A percentile compares a stretch with the other conserved stretches of the same genome.
Evolutionary conservation across 2,113 vertebrate genomes (phyloP).

Genomic region (Triplophysa dalaica): DNA sequence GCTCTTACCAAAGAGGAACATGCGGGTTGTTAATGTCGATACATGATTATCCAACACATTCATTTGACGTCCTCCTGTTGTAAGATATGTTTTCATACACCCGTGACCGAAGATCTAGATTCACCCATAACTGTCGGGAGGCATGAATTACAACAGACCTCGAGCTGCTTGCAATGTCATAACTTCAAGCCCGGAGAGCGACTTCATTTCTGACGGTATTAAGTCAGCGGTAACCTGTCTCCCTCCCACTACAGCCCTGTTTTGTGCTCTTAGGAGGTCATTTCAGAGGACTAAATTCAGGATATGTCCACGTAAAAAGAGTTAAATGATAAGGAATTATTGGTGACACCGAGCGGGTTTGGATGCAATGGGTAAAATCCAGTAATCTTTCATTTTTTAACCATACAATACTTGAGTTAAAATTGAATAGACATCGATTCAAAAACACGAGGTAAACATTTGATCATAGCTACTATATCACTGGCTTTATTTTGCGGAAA

Average conservation of each 20-base stretch:
- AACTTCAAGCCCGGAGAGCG: neutral
- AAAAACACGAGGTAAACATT: neutral
- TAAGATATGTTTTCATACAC: neutral
- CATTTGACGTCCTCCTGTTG: neutral
- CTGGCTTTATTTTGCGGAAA: constrained; percentile 9
- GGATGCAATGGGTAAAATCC: neutral
- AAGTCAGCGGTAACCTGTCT: constrained; percentile 12
- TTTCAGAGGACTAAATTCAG: neutral
- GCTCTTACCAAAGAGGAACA: constrained; percentile 24
- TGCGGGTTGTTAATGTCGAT: neutral
- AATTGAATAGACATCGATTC: neutral
- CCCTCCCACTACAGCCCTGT: constrained; percentile 1
- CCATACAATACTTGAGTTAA: neutral
- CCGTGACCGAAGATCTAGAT: constrained; percentile 3
- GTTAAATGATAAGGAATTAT: neutral
- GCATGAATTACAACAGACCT: neutral
- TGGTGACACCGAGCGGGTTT: neutral
- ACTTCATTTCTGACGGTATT: neutral
- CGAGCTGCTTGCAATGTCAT: neutral
- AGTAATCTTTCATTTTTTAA: neutral
- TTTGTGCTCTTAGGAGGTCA: constrained; percentile 6
- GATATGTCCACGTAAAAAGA: neutral
- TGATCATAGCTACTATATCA: neutral
- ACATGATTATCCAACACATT: constrained; percentile 5
- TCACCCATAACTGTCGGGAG: neutral